Conservation (phyloP, 2,797 vertebrate species). For the Chloroceryle inda region DNA sequence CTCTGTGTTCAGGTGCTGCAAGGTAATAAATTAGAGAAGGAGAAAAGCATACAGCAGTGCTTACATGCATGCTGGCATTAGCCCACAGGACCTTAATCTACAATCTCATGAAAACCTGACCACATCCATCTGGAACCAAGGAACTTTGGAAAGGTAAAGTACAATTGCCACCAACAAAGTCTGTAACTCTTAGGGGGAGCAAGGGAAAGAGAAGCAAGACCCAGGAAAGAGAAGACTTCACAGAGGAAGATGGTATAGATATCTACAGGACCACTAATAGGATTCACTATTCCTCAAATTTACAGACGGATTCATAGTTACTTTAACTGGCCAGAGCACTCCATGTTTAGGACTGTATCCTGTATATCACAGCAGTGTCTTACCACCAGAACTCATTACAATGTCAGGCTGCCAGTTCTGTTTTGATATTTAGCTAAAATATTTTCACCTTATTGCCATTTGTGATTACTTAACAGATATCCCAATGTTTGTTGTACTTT, state of each 20-base stretch:
- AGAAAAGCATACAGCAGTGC: slow-evolving; percentile 1
- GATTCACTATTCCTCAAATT: neutral
- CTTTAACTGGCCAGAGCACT: neutral
- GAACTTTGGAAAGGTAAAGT: neutral
- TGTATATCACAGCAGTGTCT: neutral
- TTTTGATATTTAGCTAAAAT: neutral
- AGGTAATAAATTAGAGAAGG: slow-evolving; percentile 20
- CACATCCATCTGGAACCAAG: neutral
- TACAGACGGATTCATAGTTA: neutral
- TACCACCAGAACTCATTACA: neutral
- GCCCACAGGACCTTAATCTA: neutral
- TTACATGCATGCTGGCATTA: neutral
- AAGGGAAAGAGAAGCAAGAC: neutral
- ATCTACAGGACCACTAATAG: neutral
- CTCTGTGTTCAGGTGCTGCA: slow-evolving; percentile 44
- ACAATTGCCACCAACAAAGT: neutral
- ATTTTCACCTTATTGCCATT: neutral
- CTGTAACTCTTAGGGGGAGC: neutral
- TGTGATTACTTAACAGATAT: neutral
- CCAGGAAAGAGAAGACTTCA: neutral
- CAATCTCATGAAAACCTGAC: neutral
- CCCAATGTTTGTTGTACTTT: neutral
- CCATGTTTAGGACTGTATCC: neutral
- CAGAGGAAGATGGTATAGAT: neutral
- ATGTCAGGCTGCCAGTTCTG: neutral